Evolutionary conservation across 2,797 vertebrate species (phyloP).

Genomic region (Darevskia mixta): DNA sequence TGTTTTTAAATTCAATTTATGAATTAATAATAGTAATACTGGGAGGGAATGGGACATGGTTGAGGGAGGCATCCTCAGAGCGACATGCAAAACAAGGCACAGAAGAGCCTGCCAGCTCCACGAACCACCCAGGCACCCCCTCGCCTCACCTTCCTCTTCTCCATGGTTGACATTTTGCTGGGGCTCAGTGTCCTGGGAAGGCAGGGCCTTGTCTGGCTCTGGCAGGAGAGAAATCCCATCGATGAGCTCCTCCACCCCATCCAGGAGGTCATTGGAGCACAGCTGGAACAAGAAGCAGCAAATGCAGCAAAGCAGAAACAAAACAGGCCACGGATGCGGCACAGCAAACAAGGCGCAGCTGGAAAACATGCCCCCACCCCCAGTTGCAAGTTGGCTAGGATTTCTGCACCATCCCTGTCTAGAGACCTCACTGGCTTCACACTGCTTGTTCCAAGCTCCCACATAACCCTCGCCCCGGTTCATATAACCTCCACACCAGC

Average conservation of each 20-base stretch:
- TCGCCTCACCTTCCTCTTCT: constrained; percentile 84
- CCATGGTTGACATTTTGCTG: constrained; percentile 79
- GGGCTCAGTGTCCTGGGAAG: constrained; percentile 84
- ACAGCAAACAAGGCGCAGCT: not conserved
- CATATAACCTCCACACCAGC: not conserved
- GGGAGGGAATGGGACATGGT: not conserved
- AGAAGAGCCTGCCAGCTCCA: too few species aligned
- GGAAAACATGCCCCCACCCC: not conserved
- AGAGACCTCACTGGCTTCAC: not conserved
- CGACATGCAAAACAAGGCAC: not conserved
- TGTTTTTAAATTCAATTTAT: too few species aligned
- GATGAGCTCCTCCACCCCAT: constrained; percentile 90
- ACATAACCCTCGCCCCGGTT: too few species aligned
- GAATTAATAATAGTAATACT: too few species aligned
- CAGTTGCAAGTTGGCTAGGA: not conserved
- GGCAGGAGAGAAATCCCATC: constrained; percentile 88
- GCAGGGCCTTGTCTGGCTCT: constrained; percentile 88
- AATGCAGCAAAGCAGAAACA: not conserved
- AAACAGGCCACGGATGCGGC: not conserved
- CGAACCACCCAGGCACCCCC: rapidly evolving
- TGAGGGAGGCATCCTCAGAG: too few species aligned
- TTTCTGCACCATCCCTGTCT: not conserved
- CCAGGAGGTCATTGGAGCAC: constrained; percentile 89
- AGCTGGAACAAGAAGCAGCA: constrained; percentile 79
- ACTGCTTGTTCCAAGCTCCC: not conserved